Evolutionary conservation across 1,140 invertebrate species (phyloP), one percentile per base, ranked within the genome.

Genomic region (Danaus melanippus): DNA sequence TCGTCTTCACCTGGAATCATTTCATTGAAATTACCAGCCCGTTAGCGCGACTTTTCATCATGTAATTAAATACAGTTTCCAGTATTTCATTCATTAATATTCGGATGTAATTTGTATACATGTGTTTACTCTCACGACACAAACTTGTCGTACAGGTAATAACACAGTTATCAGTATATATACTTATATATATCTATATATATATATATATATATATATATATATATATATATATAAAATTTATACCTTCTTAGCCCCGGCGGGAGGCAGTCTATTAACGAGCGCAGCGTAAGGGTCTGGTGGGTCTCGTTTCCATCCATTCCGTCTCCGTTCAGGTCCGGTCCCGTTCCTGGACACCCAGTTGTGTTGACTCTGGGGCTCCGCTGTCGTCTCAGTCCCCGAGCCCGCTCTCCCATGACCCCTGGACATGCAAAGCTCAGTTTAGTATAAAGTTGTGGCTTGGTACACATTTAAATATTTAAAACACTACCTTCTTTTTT

Each of bases 221-320:
- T 15, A 15, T 15, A 15, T 15, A 15, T 15, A 15, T 15, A 15
- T 15, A 15, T 15, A 15, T 15, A 15, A 15, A 15, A 1, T 3
- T 32, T 32, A 32, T 63, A 82, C 79, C 76, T 84, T 84, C 65
- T 85, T 85, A 39, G 69, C 76, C 3, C 79, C 79, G 11, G 73
- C 73, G 8, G 76, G 73, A 2, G 82, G 82, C 58, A 85, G 57
- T 8, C 67, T 60, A 17, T 77, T 69, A 5, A 80, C 79, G 1
- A 83, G 66, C 12, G 79, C 78, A 1, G 78, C 62, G 60, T 85
- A 83, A 0, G 78, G 58, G 47, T 85, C 82, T 0, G 66, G 51
- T 1, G 58, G 12, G 46, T 70, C 60, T 0, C 69, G 45, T 15
- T 71, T 55, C 66, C 67, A 72, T 10, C 76, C 79, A 63, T 79